Evolutionary conservation across 2,888 invertebrate species (phyloP).

Genomic region (Dusona sp.): DNA sequence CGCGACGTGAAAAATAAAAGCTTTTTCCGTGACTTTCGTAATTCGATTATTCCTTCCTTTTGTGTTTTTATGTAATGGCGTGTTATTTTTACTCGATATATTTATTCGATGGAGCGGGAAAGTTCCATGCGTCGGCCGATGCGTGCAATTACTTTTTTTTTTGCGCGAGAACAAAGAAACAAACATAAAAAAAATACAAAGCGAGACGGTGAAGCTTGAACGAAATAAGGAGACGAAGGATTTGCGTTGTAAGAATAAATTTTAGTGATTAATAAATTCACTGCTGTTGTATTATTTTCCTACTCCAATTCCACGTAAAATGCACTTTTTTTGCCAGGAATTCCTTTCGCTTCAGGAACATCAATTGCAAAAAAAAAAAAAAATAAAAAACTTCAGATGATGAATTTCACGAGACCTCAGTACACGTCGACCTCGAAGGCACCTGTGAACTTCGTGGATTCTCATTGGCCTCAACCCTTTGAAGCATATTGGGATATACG

Average conservation of each 20-base stretch:
- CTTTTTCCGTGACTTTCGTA: conserved; percentile 58
- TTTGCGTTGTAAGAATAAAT: conserved; percentile 81
- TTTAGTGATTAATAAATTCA: conserved; percentile 77
- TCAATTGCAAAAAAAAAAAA: background rate
- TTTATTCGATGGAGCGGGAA: conserved; percentile 66
- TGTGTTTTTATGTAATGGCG: conserved; percentile 46
- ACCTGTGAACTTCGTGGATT: too few species aligned
- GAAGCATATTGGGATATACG: too few species aligned
- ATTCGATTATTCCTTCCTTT: conserved; percentile 54
- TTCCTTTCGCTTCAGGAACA: background rate
- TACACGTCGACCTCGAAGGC: too few species aligned
- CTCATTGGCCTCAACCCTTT: too few species aligned
- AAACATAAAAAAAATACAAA: conserved; percentile 12
- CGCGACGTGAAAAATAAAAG: conserved; percentile 15
- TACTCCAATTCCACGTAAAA: background rate
- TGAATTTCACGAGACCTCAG: background rate
- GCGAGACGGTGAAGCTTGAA: conserved; percentile 52
- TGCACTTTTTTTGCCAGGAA: background rate
- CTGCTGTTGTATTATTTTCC: conserved; percentile 7
- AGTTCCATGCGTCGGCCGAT: conserved; percentile 45
- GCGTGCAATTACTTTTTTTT: conserved; percentile 41
- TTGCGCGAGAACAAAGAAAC: conserved; percentile 67
- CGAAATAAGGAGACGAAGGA: conserved; percentile 54
- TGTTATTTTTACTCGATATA: conserved; percentile 70
- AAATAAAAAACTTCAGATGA: background rate